A percentile compares a stretch with the other conserved stretches of the same genome.
Conservation (phyloP, 23 tunicate species). For the Corella eumyota region DNA sequence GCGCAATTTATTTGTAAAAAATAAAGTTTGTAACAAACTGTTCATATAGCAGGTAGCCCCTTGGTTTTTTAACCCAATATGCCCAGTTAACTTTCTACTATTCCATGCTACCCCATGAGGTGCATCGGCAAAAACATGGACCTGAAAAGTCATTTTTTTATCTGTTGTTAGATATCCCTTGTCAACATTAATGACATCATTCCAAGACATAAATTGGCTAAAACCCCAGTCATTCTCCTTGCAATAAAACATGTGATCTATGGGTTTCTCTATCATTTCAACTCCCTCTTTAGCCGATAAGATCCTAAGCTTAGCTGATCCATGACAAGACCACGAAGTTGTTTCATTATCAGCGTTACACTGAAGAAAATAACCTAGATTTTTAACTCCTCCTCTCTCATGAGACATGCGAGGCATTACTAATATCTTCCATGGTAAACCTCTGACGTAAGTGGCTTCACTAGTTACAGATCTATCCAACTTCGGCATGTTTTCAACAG, state of each 20-base stretch:
- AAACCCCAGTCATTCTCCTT: slow-evolving; percentile 99
- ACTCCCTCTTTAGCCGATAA: slow-evolving; percentile 73
- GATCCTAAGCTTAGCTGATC: slow-evolving; percentile 84
- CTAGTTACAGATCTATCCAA: slow-evolving; percentile 66
- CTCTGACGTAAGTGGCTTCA: slow-evolving; percentile 66
- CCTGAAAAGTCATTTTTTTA: slow-evolving; percentile 87
- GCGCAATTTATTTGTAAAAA: slow-evolving; percentile 83
- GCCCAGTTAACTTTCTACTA: slow-evolving; percentile 87
- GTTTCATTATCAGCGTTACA: slow-evolving; percentile 93
- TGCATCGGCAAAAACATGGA: slow-evolving; percentile 95
- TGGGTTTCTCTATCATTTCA: slow-evolving; percentile 71
- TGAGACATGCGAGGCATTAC: slow-evolving; percentile 84
- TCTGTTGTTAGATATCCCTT: slow-evolving; percentile 87
- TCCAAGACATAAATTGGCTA: slow-evolving; percentile 74
- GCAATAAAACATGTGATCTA: slow-evolving; percentile 85
- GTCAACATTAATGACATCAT: slow-evolving; percentile 65
- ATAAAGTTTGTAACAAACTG: slow-evolving; percentile 89
- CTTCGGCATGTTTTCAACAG: slow-evolving; percentile 78
- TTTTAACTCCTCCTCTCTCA: slow-evolving; percentile 52
- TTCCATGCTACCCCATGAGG: slow-evolving; percentile 98
- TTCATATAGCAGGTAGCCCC: slow-evolving; percentile 99
- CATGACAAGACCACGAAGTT: slow-evolving; percentile 93
- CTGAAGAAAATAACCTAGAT: slow-evolving; percentile 91
- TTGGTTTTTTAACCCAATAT: slow-evolving; percentile 95
- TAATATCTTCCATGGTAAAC: slow-evolving; percentile 87